Conservation (phyloP, 2,113 vertebrate species). For the Girardinichthys multiradiatus region DNA sequence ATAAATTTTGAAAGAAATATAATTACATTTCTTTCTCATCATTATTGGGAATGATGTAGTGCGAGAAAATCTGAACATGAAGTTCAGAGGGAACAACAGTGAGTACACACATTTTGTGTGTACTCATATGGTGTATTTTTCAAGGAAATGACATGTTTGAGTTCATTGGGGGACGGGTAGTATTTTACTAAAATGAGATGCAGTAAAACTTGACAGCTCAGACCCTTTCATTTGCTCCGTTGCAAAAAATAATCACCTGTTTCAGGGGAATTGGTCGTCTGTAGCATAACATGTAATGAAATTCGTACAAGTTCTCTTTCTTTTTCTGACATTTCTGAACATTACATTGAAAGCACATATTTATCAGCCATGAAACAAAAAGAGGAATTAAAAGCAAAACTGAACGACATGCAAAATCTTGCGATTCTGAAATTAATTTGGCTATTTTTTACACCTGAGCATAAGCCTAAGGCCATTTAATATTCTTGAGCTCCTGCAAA, state of each 20-base stretch:
- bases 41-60: slow-evolving; percentile 39
- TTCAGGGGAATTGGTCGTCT: slow-evolving; percentile 27
- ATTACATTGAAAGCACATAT: slow-evolving; percentile 20
- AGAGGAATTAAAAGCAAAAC: not conserved
- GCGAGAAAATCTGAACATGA: slow-evolving; percentile 46
- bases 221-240: slow-evolving; percentile 60
- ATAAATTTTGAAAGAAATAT: slow-evolving; percentile 15
- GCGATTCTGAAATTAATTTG: slow-evolving; percentile 19
- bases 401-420: slow-evolving; percentile 13
- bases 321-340: slow-evolving; percentile 5
- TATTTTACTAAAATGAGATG: slow-evolving; percentile 71
- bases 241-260: slow-evolving; percentile 60
- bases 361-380: slow-evolving; percentile 25
- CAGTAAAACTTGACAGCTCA: slow-evolving; percentile 67
- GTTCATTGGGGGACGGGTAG: slow-evolving; percentile 76
- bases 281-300: slow-evolving; percentile 31
- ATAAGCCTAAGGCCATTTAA: slow-evolving; percentile 43
- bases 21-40: slow-evolving; percentile 48
- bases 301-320: slow-evolving; percentile 29
- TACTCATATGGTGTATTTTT: slow-evolving; percentile 32
- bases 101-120: slow-evolving; percentile 37
- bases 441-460: slow-evolving; percentile 22
- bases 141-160: slow-evolving; percentile 59
- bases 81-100: slow-evolving; percentile 45
- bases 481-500: slow-evolving; percentile 37